Conservation (phyloP, 2,797 vertebrate species). For the Dryobates pubescens region DNA sequence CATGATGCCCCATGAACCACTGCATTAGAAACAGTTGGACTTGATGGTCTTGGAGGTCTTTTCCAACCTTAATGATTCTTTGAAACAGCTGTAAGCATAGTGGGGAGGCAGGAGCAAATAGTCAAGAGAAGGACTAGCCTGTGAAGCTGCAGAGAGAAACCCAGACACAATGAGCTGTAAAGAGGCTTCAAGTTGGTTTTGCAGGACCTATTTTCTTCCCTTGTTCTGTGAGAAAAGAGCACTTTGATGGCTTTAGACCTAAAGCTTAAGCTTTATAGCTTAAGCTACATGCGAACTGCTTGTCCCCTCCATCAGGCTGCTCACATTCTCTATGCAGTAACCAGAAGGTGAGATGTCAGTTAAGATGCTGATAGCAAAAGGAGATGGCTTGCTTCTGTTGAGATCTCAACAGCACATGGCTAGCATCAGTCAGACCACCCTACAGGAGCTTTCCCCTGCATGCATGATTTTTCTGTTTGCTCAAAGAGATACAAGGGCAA, state of each 20-base stretch:
- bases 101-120: neutral
- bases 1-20: accelerated
- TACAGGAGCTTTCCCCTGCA: neutral
- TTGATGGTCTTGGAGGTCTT: too few species aligned
- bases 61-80: too few species aligned
- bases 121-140: neutral
- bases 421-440: neutral
- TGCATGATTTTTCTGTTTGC: neutral
- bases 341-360: neutral
- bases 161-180: neutral
- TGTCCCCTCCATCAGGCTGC: neutral
- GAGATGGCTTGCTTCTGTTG: neutral
- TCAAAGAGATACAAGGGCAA: neutral
- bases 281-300: neutral
- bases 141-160: neutral
- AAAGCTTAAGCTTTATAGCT: too few species aligned
- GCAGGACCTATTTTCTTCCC: neutral
- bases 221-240: neutral
- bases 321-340: neutral
- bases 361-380: neutral
- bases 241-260: neutral
- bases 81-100: neutral
- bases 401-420: neutral
- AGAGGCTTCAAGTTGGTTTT: neutral
- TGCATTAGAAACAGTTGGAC: neutral